These are phyloP conservation scores for Orussus abietinus DNA, from an alignment of 1,140 invertebrate species.

Conservation along the genomic window DNA sequence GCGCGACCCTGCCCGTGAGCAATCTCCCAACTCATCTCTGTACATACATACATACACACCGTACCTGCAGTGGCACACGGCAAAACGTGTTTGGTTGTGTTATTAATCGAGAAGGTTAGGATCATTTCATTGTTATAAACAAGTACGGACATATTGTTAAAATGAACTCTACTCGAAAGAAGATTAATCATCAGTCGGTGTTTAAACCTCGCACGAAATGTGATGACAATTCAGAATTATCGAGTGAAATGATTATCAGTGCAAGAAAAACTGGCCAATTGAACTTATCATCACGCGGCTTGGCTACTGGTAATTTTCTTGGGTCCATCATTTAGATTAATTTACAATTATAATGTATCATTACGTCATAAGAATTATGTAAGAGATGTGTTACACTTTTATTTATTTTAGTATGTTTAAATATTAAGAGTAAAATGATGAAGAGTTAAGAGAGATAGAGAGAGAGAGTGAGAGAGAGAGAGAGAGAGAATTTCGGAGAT, in stretches of 20 bases:
- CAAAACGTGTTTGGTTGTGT: no score
- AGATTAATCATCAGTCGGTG: conserved; percentile 56
- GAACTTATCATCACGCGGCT: conserved; percentile 70
- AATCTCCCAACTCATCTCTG: no score
- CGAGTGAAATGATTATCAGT: conserved; percentile 67
- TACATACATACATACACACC: no score
- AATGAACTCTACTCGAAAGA: conserved; percentile 39
- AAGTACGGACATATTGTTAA: no score
- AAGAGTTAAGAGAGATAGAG: conserved; percentile 10
- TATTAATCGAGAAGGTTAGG: no score
- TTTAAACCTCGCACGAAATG: conserved; percentile 67
- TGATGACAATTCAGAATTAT: conserved; percentile 64
- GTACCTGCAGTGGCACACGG: no score
- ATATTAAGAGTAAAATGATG: background rate
- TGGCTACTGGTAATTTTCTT: conserved; percentile 63
- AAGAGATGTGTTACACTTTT: conserved; percentile 5
- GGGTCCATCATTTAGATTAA: conserved; percentile 3
- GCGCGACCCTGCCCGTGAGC: no score
- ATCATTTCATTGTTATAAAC: no score
- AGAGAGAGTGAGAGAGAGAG: conserved; percentile 8
- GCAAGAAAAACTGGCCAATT: conserved; percentile 75
- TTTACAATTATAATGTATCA: conserved; percentile 1
- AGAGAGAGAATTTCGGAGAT: background rate
- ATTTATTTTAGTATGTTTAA: conserved; percentile 15
- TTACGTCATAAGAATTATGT: conserved; percentile 4